A percentile compares a stretch with the other conserved stretches of the same genome.
Evolutionary conservation across 2,113 vertebrate species (phyloP).

Genomic region (Lophochroa leadbeateri): DNA sequence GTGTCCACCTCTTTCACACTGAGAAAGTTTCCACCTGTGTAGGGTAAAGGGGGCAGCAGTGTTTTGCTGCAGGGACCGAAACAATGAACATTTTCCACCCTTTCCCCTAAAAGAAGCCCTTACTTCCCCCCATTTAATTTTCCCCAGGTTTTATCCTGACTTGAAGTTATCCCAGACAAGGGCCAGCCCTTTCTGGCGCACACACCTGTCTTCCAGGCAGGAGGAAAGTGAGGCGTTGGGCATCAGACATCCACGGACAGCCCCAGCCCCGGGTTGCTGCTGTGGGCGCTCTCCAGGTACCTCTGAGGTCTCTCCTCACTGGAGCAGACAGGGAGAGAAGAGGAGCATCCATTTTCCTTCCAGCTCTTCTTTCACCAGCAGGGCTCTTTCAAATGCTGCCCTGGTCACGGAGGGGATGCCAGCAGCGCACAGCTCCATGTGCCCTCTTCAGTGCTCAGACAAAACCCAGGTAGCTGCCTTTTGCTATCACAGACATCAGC

Average conservation of each 20-base stretch:
- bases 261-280: rapidly evolving
- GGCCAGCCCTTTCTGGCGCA: rapidly evolving
- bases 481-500: background rate
- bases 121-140: background rate
- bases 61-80: background rate
- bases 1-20: rapidly evolving
- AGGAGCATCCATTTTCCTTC: background rate
- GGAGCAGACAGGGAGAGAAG: background rate
- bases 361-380: background rate
- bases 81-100: background rate
- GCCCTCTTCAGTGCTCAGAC: background rate
- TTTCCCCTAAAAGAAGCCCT: background rate
- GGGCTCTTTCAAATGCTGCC: background rate
- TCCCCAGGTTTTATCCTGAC: background rate
- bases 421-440: rapidly evolving
- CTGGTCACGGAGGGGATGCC: background rate
- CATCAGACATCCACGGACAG: background rate
- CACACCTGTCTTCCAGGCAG: background rate
- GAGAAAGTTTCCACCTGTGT: background rate
- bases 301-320: background rate
- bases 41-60: too few relatives aligned
- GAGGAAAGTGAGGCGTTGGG: rapidly evolving
- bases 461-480: background rate
- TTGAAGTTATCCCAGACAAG: rapidly evolving
- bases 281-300: background rate